Base-by-base conservation (phyloP, 2,113 vertebrate genomes). In the Atlantisia rogersi region DNA sequence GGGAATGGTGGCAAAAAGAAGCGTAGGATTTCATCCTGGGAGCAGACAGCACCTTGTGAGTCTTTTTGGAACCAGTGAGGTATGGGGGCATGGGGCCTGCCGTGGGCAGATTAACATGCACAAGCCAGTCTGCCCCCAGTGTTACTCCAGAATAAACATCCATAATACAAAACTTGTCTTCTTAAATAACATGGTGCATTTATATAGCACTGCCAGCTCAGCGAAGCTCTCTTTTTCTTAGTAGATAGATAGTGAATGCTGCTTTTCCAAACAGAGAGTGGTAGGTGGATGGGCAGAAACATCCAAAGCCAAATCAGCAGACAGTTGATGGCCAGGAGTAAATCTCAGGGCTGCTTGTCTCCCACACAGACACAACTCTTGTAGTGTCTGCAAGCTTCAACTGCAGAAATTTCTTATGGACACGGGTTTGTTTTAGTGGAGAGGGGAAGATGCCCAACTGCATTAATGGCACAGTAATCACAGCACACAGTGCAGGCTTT, bases 381-480 rank as follows among this genome's bases (percentile, higher is more conserved):
- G 21, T 28, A 8, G 26, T 31, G 28, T 42, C 25, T 56, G 52
- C 28, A 35, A 76, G 44, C 18, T 60, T 79, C 32, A 78, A 50
- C 40, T 62, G 63, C 15, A 85, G 68, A 25, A 59, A 64, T 46
- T 73, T n/a, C 39, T 31, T 79, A 55, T 4, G 12, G 35, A 46
- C 28, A n/a, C 8, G 22, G 58, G 22, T 60, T 44, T 81, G 12
- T 11, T 37, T 52, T n/a, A 40, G 12, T 29, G 22, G 20, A 46
- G 28, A 71, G 24, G 18, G 50, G 35, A 50, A 53, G 76, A 68
- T 40, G 76, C 76, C 60, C 60, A 85, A 97, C 97, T 32, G 96
- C 96, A 42, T 91, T 98, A 92, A 97, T 97, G 77, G 97, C 96
- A 97, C 94, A 70, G 92, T 92, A 56, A 91, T 42, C n/a, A 97